A percentile compares a stretch with the other conserved stretches of the same genome.
These are phyloP conservation scores for Ptychoptera contaminata DNA, from an alignment of 2,888 invertebrate genomes.

Conservation along the genomic window DNA sequence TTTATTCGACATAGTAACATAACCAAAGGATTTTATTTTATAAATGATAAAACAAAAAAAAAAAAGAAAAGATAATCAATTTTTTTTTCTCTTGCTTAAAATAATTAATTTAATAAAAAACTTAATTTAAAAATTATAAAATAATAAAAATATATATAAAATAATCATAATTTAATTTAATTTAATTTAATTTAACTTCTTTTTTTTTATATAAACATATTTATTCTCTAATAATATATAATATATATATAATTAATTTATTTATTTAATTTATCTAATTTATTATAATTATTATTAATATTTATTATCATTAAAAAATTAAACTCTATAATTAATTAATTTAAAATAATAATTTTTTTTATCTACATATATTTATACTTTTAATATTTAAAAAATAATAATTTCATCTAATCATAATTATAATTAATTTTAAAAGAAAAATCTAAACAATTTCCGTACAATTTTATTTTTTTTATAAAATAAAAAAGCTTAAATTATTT, in stretches of 20 bases:
- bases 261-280: neutral
- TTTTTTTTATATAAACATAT: no score
- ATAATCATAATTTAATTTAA: neutral
- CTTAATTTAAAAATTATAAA: neutral
- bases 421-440: no score
- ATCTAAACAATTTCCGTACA: no score
- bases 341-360: neutral
- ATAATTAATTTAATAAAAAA: neutral
- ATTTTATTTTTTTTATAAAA: no score
- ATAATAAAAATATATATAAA: neutral
- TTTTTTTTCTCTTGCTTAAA: no score
- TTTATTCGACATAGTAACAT: conserved; percentile 12
- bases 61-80: neutral
- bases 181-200: no score
- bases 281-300: neutral
- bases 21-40: conserved; percentile 21
- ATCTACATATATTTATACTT: no score
- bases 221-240: no score
- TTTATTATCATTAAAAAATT: neutral
- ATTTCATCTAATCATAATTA: no score
- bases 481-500: no score
- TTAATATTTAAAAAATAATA: no score
- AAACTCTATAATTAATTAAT: neutral
- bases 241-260: no score
- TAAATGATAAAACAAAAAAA: neutral